Evolutionary conservation across 1,140 invertebrate genomes (phyloP), one percentile per base, ranked within the genome.

Genomic region (Nilaparvata lugens): DNA sequence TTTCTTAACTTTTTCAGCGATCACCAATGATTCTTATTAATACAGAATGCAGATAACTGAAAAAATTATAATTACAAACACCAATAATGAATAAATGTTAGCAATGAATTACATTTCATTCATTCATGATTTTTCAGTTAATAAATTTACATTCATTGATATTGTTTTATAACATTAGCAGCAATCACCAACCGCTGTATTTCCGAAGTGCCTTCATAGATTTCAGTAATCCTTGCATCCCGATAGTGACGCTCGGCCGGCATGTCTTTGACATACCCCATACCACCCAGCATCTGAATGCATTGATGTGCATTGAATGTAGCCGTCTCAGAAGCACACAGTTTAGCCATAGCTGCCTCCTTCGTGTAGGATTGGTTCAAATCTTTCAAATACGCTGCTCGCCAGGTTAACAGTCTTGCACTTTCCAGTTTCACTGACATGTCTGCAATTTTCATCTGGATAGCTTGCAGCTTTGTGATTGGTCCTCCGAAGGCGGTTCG

Each of bases 231-330:
- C 56, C 91, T 81, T 0, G 91, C 90, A 72, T 94, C 91, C 16
- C 91, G 77, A 71, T 97, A 98, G 75, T 95, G 85, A 63, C 95
- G 75, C 76, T 98, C 95, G 0, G 93, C 94, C 4, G 94, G 91
- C 94, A 97, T 97, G 68, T 97, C 94, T 0, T 85, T 83, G 4
- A 97, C 93, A 72, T 95, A 97, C n/a, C 95, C 94, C 93, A 95
- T 95, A 40, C 93, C 93, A 69, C 83, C 93, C 61, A 85, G 81
- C 69, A 91, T 89, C 81, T 88, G 87, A 67, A 89, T 90, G 70
- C 87, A 87, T 71, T 94, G 93, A 79, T 98, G 95, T 6, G 91
- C 81, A 64, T 86, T 82, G 73, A 87, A 93, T 6, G 94, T 97
- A 21, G 94, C 93, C 42, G 93, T 84, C 76, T 98, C 94, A 0